These are phyloP conservation scores for Caenorhabditis parvicauda DNA, from an alignment of 2,888 invertebrate species.

Conservation along the genomic window DNA sequence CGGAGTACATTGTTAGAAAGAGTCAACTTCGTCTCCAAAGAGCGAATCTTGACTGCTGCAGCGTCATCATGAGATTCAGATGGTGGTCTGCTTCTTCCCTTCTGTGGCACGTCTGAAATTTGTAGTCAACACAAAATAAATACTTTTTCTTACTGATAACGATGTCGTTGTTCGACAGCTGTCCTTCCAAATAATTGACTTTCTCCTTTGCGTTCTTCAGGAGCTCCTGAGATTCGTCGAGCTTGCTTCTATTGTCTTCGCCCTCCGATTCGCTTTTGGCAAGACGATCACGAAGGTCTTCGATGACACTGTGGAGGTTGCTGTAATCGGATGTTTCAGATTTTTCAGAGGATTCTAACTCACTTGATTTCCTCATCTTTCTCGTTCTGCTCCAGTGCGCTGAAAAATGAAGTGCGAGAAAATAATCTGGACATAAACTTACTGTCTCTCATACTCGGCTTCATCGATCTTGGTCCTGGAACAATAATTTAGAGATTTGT, in stretches of 20 bases:
- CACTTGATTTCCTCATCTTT: constrained; percentile 43
- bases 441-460: constrained; percentile 11
- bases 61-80: constrained; percentile 17
- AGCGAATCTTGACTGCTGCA: too few relatives aligned
- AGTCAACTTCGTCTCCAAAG: constrained; percentile 31
- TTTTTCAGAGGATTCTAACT: neutral
- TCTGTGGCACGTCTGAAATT: neutral
- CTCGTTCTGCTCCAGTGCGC: constrained; percentile 16
- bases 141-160: neutral
- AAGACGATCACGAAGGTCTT: constrained; percentile 31
- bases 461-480: constrained; percentile 13
- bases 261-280: constrained; percentile 15
- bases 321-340: constrained; percentile 12
- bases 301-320: constrained; percentile 39
- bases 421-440: neutral
- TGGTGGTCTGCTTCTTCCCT: constrained; percentile 14
- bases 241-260: constrained; percentile 17
- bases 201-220: constrained; percentile 41
- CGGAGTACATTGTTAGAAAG: constrained; percentile 27
- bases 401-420: neutral
- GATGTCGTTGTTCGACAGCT: neutral
- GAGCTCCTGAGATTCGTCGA: constrained; percentile 31
- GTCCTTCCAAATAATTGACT: neutral
- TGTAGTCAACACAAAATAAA: neutral
- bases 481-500: constrained; percentile 17